Evolutionary conservation across 2,113 vertebrate genomes (phyloP).

Genomic region (Chinchilla lanigera): DNA sequence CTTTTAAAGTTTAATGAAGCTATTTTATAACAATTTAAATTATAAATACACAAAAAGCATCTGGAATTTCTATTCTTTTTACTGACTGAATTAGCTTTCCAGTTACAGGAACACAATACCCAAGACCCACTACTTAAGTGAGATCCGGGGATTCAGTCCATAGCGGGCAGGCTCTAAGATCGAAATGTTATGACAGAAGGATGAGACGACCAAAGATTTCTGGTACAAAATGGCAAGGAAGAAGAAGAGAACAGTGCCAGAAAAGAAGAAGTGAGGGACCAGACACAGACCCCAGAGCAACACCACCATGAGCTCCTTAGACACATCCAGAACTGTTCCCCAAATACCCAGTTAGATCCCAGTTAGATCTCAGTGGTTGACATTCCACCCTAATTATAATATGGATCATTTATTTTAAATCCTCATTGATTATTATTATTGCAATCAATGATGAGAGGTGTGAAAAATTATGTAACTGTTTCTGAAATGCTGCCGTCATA

Average conservation of each 20-base stretch:
- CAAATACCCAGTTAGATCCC: neutral
- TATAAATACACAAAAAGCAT: neutral
- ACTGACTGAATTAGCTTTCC: neutral
- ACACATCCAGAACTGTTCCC: neutral
- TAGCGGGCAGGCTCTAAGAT: neutral
- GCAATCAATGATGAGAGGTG: neutral
- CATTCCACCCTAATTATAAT: neutral
- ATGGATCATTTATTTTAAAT: neutral
- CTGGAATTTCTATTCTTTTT: neutral
- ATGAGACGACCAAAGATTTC: neutral
- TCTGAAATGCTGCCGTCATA: neutral
- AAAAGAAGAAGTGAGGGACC: neutral
- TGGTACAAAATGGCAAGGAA: neutral
- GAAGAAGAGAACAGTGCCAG: neutral
- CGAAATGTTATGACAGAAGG: neutral
- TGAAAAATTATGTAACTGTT: neutral
- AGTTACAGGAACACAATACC: neutral
- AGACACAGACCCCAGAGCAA: neutral
- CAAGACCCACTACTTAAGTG: neutral
- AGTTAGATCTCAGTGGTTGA: neutral
- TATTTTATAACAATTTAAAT: slow-evolving; percentile 12
- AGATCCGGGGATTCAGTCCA: neutral
- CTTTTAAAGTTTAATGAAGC: neutral
- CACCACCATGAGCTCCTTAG: neutral
- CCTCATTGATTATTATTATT: neutral